phyloP scores from a whole-genome alignment of 1,140 invertebrate species.

The Brevipalpus yothersi region DNA sequence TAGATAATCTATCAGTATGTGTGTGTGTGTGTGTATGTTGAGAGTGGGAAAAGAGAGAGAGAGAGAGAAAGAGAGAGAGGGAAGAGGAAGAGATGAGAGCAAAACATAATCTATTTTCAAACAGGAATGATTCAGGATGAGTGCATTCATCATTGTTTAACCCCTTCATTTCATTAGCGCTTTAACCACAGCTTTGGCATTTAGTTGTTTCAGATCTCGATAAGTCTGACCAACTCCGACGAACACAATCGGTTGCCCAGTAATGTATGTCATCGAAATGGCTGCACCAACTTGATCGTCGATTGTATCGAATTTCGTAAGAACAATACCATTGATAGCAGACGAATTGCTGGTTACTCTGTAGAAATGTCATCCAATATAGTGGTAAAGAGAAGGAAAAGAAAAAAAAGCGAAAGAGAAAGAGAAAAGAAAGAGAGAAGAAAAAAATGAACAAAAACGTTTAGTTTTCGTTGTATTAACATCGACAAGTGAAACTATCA shows the following conservation, averaged over 20 bases:
- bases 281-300: conserved; percentile 68
- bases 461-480: no score
- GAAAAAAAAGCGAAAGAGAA: background rate
- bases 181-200: conserved; percentile 86
- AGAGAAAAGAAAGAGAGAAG: background rate
- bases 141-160: background rate
- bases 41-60: no score
- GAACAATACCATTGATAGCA: conserved; percentile 31
- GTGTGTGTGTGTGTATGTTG: no score
- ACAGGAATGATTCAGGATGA: no score
- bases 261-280: conserved; percentile 99
- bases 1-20: no score
- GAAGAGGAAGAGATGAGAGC: no score
- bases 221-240: conserved; percentile 99
- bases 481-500: no score
- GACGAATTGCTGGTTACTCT: conserved; percentile 1
- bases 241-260: conserved; percentile 97
- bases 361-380: background rate
- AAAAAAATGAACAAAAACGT: no score
- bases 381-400: no score
- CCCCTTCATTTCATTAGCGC: conserved; percentile 43
- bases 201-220: conserved; percentile 83
- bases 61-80: no score
- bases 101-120: no score
- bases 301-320: conserved; percentile 36